Evolutionary conservation across 2,888 invertebrate genomes (phyloP).

Genomic region (Hemithea aestivaria): DNA sequence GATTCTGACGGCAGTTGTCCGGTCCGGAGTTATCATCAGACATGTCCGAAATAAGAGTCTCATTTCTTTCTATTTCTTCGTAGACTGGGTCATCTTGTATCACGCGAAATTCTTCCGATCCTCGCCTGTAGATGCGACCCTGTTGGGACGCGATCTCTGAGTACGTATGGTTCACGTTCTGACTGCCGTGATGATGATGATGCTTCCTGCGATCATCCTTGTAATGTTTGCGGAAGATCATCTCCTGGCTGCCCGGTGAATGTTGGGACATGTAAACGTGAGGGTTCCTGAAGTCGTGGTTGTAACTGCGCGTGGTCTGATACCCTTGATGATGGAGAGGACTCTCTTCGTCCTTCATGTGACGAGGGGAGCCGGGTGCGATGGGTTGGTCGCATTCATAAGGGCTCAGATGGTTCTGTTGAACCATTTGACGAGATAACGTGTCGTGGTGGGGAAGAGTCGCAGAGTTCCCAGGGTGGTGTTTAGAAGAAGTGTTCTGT

Average conservation of each 20-base stretch:
- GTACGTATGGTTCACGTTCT: slow-evolving; percentile 85
- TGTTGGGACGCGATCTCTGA: slow-evolving; percentile 82
- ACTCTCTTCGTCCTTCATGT: slow-evolving; percentile 66
- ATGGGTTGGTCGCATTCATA: slow-evolving; percentile 72
- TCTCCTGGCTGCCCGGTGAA: slow-evolving; percentile 69
- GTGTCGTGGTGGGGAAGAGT: slow-evolving; percentile 83
- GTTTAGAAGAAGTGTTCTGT: slow-evolving; percentile 93
- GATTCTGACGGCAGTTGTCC: slow-evolving; percentile 84
- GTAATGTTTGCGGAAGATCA: slow-evolving; percentile 70
- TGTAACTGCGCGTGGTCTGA: slow-evolving; percentile 68
- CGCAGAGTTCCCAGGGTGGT: slow-evolving; percentile 82
- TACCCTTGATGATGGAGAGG: slow-evolving; percentile 69
- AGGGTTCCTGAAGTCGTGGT: slow-evolving; percentile 70
- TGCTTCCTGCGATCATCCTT: slow-evolving; percentile 69
- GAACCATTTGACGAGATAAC: slow-evolving; percentile 66
- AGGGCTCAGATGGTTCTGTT: slow-evolving; percentile 75
- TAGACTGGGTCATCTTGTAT: slow-evolving; percentile 88
- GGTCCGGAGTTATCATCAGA: slow-evolving; percentile 83
- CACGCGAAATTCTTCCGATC: slow-evolving; percentile 77
- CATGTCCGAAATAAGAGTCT: slow-evolving; percentile 86
- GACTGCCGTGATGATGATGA: slow-evolving; percentile 77
- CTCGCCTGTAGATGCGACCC: slow-evolving; percentile 71
- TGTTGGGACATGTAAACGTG: slow-evolving; percentile 74
- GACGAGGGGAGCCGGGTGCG: slow-evolving; percentile 69
- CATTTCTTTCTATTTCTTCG: slow-evolving; percentile 87